Evolutionary conservation across 1,140 invertebrate genomes (phyloP), one percentile per base, ranked within the genome.

Genomic region (Ladona fulva): DNA sequence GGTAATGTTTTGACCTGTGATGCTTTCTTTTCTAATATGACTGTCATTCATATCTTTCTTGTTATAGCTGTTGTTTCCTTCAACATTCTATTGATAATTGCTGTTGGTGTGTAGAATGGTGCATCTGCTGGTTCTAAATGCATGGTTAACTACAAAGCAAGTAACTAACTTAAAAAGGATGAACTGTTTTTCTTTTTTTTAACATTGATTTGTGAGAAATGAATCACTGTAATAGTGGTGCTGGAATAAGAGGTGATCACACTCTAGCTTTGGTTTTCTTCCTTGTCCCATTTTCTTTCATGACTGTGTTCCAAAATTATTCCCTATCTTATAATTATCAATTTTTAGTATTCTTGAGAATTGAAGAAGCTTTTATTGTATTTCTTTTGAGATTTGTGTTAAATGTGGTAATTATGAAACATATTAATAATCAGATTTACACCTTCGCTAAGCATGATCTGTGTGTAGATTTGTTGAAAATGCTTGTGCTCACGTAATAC

Each of bases 111-210:
- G 77, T 66, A 78, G 77, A 78, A 52, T 75, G 77, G 77, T 78
- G 77, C 77, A 78, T 78, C 42, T 78, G 77, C 77, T 78, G 74
- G 29, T 78, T 66, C 52, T 16, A 66, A 19, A 66, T 66, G 52
- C 52, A 66, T 66, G 52, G 52, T 66, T 66, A 66, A 66, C 14
- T 16, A 66, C 14, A 66, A 5, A 66, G 52, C 52, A 16, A 66
- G 14, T 66, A 37, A 37, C 8, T 37, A 37, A n/a, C n/a, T n/a
- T n/a, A 37, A 37, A 37, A 8, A 37, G 29, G 29, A 37, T 37
- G 29, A 37, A 37, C 1, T 37, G 8, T 37, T 37, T 37, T 37
- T 37, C 8, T 8, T 37, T 37, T 37, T 37, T 37, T 37, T 37
- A 37, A 37, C 1, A 37, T 37, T 37, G 29, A 5, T 37, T 37